These are phyloP conservation scores for Leptoteleia sp. DNA, from an alignment of 1,140 invertebrate species.

Conservation along the genomic window DNA sequence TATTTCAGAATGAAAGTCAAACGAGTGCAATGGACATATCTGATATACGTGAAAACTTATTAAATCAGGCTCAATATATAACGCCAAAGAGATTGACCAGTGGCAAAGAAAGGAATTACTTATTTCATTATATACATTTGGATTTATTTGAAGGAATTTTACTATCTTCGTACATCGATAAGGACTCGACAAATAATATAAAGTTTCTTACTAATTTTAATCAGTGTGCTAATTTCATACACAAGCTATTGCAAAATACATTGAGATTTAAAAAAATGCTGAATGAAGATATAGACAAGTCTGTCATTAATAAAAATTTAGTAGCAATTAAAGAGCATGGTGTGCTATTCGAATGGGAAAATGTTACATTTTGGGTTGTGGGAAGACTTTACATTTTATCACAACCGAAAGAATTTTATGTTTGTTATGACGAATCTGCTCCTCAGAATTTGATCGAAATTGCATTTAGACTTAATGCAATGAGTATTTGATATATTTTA, in stretches of 20 bases:
- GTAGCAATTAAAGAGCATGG: conserved; percentile 90
- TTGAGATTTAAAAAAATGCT: conserved; percentile 84
- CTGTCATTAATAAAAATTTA: conserved; percentile 86
- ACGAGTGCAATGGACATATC: conserved; percentile 85
- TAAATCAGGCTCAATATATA: conserved; percentile 87
- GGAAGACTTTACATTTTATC: conserved; percentile 87
- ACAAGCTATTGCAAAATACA: conserved; percentile 86
- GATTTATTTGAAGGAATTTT: conserved; percentile 85
- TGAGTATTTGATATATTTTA: conserved; percentile 43
- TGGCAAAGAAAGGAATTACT: conserved; percentile 84
- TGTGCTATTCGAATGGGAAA: conserved; percentile 83
- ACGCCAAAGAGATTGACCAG: conserved; percentile 85
- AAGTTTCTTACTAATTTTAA: conserved; percentile 86
- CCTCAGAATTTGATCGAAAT: conserved; percentile 91
- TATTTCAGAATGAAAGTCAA: conserved; percentile 84
- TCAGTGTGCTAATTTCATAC: conserved; percentile 85
- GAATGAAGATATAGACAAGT: conserved; percentile 82
- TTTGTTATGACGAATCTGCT: conserved; percentile 89
- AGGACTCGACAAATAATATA: conserved; percentile 75
- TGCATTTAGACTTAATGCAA: conserved; percentile 84
- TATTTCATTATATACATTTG: conserved; percentile 86
- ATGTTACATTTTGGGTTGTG: conserved; percentile 76
- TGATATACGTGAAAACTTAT: conserved; percentile 86
- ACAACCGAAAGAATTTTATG: conserved; percentile 87
- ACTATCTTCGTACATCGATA: conserved; percentile 83